These are phyloP conservation scores for Hoplostethus mediterraneus DNA, from an alignment of 2,797 vertebrate genomes.

Conservation along the genomic window DNA sequence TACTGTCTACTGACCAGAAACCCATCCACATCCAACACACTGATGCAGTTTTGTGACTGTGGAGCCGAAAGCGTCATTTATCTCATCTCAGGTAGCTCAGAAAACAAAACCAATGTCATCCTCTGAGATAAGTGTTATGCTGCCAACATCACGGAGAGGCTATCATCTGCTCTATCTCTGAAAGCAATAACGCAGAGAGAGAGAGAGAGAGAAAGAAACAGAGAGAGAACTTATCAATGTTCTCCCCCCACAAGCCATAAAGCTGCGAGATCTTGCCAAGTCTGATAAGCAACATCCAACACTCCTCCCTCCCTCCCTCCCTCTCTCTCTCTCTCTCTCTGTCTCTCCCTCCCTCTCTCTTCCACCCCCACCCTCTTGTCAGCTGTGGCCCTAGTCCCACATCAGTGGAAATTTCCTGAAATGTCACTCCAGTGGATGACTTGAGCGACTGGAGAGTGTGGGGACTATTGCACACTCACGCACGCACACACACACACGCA, in stretches of 20 bases:
- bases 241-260: conserved; percentile 54
- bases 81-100: conserved; percentile 47
- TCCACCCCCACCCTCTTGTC: conserved; percentile 53
- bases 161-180: conserved; percentile 57
- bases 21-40: conserved; percentile 28
- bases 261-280: conserved; percentile 64
- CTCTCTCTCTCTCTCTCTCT: background rate
- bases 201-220: conserved; percentile 30
- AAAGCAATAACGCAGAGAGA: conserved; percentile 59
- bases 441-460: conserved; percentile 54
- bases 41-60: conserved; percentile 48
- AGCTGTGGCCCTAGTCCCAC: conserved; percentile 69
- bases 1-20: conserved; percentile 16
- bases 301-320: conserved; percentile 6
- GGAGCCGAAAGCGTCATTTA: conserved; percentile 40
- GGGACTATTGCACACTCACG: conserved; percentile 33
- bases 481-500: conserved; percentile 6
- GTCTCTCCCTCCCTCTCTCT: background rate
- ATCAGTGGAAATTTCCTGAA: conserved; percentile 78
- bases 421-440: conserved; percentile 72
- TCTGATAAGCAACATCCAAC: conserved; percentile 72
- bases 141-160: conserved; percentile 51
- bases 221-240: conserved; percentile 62
- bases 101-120: conserved; percentile 60
- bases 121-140: conserved; percentile 39